Evolutionary conservation across 1,140 invertebrate species (phyloP), one percentile per base, ranked within the genome.

Genomic region (Drosophila lacertosa): DNA sequence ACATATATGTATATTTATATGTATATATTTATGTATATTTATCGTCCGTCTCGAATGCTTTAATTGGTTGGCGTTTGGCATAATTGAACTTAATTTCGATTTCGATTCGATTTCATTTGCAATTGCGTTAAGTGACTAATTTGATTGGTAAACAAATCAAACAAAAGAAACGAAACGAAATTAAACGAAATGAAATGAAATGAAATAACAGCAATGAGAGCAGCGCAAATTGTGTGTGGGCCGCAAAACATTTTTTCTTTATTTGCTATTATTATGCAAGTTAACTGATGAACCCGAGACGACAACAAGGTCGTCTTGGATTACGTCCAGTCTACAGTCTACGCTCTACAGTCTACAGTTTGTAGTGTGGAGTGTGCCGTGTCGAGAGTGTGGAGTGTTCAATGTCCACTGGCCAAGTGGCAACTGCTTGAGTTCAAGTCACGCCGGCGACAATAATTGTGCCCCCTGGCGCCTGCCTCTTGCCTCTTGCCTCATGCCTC

Each of bases 41-140:
- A n/a, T n/a, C n/a, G n/a, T n/a, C n/a, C n/a, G n/a, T n/a, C 26
- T 59, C 50, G 54, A 67, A 50, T 44, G 47, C 11, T 65, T 77
- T 88, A 88, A 88, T 86, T 84, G 77, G 20, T 55, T 80, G 47
- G 74, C 78, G 79, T 75, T 67, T 54, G 70, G 32, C 33, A 13
- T 74, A 78, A 84, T 84, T 84, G 81, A 79, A 70, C 65, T 84
- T 74, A 67, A 82, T 77, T 82, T 74, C 51, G 62, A 62, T 60
- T 51, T 39, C 55, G 82, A 74, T 82, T 74, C 51, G 62, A 62
- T 60, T 51, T 39, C 55, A 67, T 64, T 67, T 51, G 63, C 76
- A 77, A 84, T 78, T 82, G 71, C 70, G 45, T 63, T 54, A 66
- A 76, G 58, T 55, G 80, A 76, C 80, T 84, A 74, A 86, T 84